Evolutionary conservation across 2,113 vertebrate species (phyloP), one percentile per base, ranked within the genome.

Genomic region (Talpa occidentalis): DNA sequence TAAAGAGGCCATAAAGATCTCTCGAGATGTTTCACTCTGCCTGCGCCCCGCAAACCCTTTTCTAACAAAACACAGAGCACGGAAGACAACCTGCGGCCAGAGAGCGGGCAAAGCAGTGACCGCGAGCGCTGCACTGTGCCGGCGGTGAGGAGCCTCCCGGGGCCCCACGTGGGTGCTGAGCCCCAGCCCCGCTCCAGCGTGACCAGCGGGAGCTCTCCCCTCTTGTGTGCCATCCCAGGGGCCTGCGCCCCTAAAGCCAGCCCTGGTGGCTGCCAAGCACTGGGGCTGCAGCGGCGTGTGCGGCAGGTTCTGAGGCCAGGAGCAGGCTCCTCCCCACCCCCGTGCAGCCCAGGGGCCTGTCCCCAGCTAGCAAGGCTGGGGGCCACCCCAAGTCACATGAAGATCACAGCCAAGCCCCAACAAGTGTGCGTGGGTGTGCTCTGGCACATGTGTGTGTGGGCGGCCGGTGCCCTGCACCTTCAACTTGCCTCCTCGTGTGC

Each of bases 341-440:
- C 0, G 0, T 17, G 5, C 5, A 30, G 32, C 74, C 42, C 28
- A 9, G 49, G n/a, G 24, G 40, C 3, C 35, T 2, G 5, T 30
- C 6, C 59, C 73, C 69, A 77, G 30, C 60, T 28, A 59, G 28
- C 44, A 77, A 32, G 14, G 28, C 32, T 2, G 2, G 40, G 2
- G 0, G 19, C 52, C 40, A 52, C 24, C 22, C 5, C 12, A 3
- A 1, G 5, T 79, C 30, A 9, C 42, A 37, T 3, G 19, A 12
- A 17, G 11, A 21, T 30, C 44, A 16, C 8, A 4, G 44, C 26
- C 10, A 22, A 22, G 35, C 28, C 32, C 52, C 17, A 10, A 11
- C 30, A 40, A 44, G 44, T 44, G 44, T 44, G 44, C 44, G 10
- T 10, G 10, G 44, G 44, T 44, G 44, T 44, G 44, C 44, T 44